phyloP scores from a whole-genome alignment of 1,140 invertebrate species.

The Papilio glaucus region DNA sequence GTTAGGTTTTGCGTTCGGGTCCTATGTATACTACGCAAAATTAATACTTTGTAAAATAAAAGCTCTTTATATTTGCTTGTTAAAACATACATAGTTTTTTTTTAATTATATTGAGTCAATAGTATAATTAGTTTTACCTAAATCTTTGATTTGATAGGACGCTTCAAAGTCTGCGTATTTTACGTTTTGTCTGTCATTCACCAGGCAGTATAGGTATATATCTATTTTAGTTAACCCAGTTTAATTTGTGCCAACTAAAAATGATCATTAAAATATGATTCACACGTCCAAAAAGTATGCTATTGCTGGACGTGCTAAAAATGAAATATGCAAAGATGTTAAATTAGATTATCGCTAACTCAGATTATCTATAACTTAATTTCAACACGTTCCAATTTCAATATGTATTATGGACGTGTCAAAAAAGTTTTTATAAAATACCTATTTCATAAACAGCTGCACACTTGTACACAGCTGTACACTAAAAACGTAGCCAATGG shows the following conservation, averaged over 20 bases:
- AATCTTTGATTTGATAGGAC: not conserved
- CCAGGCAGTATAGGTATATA: slow-evolving; percentile 28
- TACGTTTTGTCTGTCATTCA: slow-evolving; percentile 16
- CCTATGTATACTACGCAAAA: not conserved
- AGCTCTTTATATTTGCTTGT: no score
- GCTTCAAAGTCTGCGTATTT: not conserved
- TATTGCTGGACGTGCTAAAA: not conserved
- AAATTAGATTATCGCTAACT: not conserved
- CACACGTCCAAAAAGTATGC: not conserved
- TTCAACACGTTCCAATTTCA: not conserved
- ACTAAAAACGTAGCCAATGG: not conserved
- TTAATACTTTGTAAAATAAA: no score
- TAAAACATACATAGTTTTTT: no score
- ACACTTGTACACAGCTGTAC: not conserved
- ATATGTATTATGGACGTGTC: not conserved
- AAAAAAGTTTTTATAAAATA: not conserved
- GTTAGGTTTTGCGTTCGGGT: no score
- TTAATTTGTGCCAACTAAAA: slow-evolving; percentile 42
- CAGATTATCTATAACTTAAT: not conserved
- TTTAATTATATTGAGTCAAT: not conserved
- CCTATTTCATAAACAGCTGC: slow-evolving; percentile 3
- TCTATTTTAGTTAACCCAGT: slow-evolving; percentile 42
- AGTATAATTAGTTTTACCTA: not conserved
- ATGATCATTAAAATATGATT: slow-evolving; percentile 28
- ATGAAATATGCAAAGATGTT: not conserved